Conservation (phyloP, 2,797 vertebrate species). For the Microctenopoma lineatum region DNA sequence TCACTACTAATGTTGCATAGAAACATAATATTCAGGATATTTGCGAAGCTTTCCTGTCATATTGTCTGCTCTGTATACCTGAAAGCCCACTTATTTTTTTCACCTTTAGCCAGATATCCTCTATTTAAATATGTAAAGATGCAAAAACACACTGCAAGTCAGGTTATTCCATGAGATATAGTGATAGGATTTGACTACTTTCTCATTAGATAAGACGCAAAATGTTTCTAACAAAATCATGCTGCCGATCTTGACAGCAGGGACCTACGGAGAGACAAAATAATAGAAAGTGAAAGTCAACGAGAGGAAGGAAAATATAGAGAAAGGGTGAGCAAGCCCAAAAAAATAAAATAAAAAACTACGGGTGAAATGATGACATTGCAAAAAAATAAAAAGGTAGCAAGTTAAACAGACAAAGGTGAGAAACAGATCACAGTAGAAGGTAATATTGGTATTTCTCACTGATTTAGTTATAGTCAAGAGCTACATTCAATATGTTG, state of each 20-base stretch:
- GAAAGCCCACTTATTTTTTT: background rate
- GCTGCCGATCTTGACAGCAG: slow-evolving; percentile 27
- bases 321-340: background rate
- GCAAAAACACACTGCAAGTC: slow-evolving; percentile 19
- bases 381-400: background rate
- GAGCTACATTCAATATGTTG: slow-evolving; percentile 19
- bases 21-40: too few relatives aligned
- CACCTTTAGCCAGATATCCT: slow-evolving; percentile 17
- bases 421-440: slow-evolving; percentile 13
- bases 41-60: background rate
- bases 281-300: background rate
- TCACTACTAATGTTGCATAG: too few relatives aligned
- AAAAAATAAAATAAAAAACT: background rate
- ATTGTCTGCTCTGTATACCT: background rate
- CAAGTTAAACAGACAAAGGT: background rate
- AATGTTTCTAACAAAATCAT: slow-evolving; percentile 23
- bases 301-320: background rate
- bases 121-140: slow-evolving; percentile 13
- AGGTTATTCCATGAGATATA: slow-evolving; percentile 2
- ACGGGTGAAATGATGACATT: slow-evolving; percentile 5
- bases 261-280: slow-evolving; percentile 11
- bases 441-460: slow-evolving; percentile 18
- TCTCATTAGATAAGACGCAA: slow-evolving; percentile 27
- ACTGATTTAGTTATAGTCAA: slow-evolving; percentile 19
- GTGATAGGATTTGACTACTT: slow-evolving; percentile 19